Evolutionary conservation across 2,113 vertebrate species (phyloP).

Genomic region (Nipponia nippon): DNA sequence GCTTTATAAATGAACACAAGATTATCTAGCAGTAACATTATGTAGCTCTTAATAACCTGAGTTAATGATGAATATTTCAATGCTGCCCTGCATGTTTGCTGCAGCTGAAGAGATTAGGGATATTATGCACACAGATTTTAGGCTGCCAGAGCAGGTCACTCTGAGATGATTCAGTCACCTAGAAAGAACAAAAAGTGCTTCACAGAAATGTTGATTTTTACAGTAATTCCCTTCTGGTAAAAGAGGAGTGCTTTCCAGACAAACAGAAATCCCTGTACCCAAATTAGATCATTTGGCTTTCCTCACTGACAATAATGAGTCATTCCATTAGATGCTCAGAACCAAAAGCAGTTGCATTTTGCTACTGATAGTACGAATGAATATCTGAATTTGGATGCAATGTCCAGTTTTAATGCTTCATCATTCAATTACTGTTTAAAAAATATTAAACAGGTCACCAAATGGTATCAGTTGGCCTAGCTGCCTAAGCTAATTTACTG

Average conservation of each 20-base stretch:
- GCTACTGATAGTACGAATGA: not conserved
- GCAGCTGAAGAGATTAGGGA: not conserved
- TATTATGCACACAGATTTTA: not conserved
- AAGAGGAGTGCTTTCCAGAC: not conserved
- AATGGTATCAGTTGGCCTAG: not conserved
- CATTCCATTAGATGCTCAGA: not conserved
- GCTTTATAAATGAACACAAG: not conserved
- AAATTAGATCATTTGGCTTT: slow-evolving; percentile 12
- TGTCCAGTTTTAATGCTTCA: not conserved
- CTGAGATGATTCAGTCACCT: not conserved
- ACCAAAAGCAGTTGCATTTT: slow-evolving; percentile 1
- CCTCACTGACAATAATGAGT: not conserved
- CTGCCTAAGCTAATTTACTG: not conserved
- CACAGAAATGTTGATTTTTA: not conserved
- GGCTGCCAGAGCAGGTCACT: not conserved
- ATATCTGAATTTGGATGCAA: not conserved
- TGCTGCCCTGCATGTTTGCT: not conserved
- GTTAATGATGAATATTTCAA: not conserved
- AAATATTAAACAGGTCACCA: not conserved
- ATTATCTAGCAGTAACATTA: not conserved
- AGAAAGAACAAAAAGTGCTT: not conserved
- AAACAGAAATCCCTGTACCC: not conserved
- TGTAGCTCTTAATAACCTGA: not conserved
- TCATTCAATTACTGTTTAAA: not conserved
- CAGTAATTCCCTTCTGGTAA: not conserved